Evolutionary conservation across 1,140 invertebrate genomes (phyloP).

Genomic region (Drosophila setifemur): DNA sequence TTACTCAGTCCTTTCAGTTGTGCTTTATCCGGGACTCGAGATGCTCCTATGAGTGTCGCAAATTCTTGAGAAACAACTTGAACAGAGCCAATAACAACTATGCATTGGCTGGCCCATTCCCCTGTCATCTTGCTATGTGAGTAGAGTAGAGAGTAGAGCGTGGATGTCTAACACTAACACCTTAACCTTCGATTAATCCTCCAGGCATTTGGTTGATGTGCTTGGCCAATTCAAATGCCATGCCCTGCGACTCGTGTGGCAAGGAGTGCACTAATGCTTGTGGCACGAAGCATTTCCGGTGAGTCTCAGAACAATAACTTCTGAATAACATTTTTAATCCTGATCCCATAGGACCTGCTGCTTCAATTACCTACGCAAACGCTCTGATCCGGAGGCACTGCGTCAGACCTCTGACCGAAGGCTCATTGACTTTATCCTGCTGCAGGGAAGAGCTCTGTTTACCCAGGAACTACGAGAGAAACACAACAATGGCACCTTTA

Average conservation of each 20-base stretch:
- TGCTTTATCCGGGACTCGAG: slow-evolving; percentile 25
- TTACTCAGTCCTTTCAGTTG: slow-evolving; percentile 61
- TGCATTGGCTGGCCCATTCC: slow-evolving; percentile 54
- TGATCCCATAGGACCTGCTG: slow-evolving; percentile 62
- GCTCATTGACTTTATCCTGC: slow-evolving; percentile 74
- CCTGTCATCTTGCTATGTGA: slow-evolving; percentile 59
- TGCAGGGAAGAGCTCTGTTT: slow-evolving; percentile 69
- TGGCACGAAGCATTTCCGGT: slow-evolving; percentile 84
- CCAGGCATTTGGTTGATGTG: slow-evolving; percentile 58
- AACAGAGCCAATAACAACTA: slow-evolving; percentile 22
- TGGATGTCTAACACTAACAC: no score
- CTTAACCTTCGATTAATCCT: background rate
- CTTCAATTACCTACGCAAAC: slow-evolving; percentile 79
- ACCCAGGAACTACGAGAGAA: slow-evolving; percentile 62
- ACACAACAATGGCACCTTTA: slow-evolving; percentile 59
- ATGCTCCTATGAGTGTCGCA: slow-evolving; percentile 52
- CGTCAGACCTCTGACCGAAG: slow-evolving; percentile 68
- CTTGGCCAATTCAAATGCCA: slow-evolving; percentile 50
- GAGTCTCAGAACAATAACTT: background rate
- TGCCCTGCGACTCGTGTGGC: slow-evolving; percentile 84
- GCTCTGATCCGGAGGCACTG: slow-evolving; percentile 64
- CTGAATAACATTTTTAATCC: background rate
- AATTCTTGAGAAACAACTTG: slow-evolving; percentile 28
- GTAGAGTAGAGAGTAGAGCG: background rate
- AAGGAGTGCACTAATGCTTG: slow-evolving; percentile 84